Evolutionary conservation across 2,113 vertebrate species (phyloP), one percentile per base, ranked within the genome.

Genomic region (Corythornis cristatus): DNA sequence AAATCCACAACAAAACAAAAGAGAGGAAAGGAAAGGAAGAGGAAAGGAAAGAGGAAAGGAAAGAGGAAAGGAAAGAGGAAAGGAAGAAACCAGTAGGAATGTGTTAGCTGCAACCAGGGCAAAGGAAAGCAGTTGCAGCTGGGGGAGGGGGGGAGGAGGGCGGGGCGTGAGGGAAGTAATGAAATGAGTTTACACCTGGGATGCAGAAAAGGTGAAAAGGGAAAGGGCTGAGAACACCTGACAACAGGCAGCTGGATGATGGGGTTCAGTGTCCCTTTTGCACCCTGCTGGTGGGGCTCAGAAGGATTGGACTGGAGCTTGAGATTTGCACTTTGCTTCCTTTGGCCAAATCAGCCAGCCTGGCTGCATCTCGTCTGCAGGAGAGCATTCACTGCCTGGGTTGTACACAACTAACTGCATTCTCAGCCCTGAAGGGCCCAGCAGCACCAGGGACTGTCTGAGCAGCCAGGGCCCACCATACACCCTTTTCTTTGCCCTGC

Each of bases 231-330:
- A 64, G 35, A 62, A 72, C 9, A 8, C 22, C 51, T 68, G 42
- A 37, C 12, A 37, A 50, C 61, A 74, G n/a, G 21, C 33, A 62
- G 31, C 5, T 33, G 56, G 56, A 31, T 73, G 10, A 43, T 7
- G 4, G 4, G 13, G 2, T n/a, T 73, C 72, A 53, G 48, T n/a
- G 18, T 68, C 43, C 33, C 11, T 6, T 89, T 91, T 21, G 28
- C 21, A 83, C 15, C 12, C 6, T 50, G 50, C 4, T 48, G 5
- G 10, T 56, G 40, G 15, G 48, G 25, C n/a, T 89, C 3, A 2
- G 21, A 10, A 51, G 61, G 77, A 50, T 40, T 0, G 0, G 11
- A 11, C 15, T 48, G 53, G 8, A 58, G 15, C n/a, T 61, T 65
- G 64, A 66, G 37, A 73, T n/a, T 23, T 7, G 2, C 50, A 28